phyloP scores from a whole-genome alignment of 2,888 invertebrate species.

The Biston betularia region DNA sequence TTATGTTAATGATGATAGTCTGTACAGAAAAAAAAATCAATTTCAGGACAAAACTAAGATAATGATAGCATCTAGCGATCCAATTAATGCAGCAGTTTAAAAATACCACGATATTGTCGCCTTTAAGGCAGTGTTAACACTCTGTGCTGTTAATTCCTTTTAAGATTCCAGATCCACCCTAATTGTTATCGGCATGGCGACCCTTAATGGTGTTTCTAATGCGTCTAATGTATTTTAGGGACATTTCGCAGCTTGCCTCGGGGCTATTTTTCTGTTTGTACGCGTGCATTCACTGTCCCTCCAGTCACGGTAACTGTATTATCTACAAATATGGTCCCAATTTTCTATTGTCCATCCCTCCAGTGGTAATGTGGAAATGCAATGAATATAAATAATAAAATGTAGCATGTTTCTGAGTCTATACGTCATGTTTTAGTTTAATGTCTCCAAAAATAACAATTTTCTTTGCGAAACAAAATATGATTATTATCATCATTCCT shows the following conservation, averaged over 20 bases:
- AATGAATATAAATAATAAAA: slow-evolving; percentile 80
- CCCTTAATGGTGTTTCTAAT: slow-evolving; percentile 85
- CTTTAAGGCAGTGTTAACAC: slow-evolving; percentile 77
- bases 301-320: slow-evolving; percentile 79
- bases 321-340: slow-evolving; percentile 84
- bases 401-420: slow-evolving; percentile 53
- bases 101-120: slow-evolving; percentile 42
- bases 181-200: slow-evolving; percentile 81
- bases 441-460: background rate
- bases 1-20: too few relatives aligned
- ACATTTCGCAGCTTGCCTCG: slow-evolving; percentile 85
- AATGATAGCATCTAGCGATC: slow-evolving; percentile 25
- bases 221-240: slow-evolving; percentile 85
- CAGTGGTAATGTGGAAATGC: slow-evolving; percentile 66
- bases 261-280: slow-evolving; percentile 83
- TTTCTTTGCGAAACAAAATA: too few relatives aligned
- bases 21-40: too few relatives aligned
- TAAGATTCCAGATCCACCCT: slow-evolving; percentile 82
- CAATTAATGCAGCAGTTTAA: slow-evolving; percentile 42
- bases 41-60: slow-evolving; percentile 12
- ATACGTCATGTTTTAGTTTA: background rate
- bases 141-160: slow-evolving; percentile 80
- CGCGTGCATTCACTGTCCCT: slow-evolving; percentile 71
- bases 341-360: slow-evolving; percentile 78
- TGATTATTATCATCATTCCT: too few relatives aligned